Evolutionary conservation across 1,140 invertebrate genomes (phyloP).

Genomic region (Pomacea maculata): DNA sequence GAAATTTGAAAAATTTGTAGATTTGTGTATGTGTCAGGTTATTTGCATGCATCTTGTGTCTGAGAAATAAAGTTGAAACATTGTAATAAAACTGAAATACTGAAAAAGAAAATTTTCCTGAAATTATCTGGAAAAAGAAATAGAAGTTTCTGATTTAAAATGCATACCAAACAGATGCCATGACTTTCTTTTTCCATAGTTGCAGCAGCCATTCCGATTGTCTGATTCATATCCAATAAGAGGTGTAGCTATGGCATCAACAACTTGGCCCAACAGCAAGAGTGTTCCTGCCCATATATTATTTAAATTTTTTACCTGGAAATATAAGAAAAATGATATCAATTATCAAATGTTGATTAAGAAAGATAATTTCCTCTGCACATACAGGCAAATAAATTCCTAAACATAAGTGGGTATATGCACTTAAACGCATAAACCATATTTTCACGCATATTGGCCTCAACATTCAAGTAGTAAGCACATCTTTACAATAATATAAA

Average conservation of each 20-base stretch:
- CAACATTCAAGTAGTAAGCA: no score
- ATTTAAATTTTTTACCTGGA: constrained; percentile 73
- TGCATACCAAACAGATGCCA: constrained; percentile 89
- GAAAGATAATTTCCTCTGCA: not conserved
- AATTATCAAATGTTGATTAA: not conserved
- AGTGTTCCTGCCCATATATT: constrained; percentile 76
- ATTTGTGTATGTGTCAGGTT: no score
- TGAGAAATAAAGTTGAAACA: no score
- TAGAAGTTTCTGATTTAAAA: no score
- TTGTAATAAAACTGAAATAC: no score
- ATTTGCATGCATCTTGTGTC: no score
- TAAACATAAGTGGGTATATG: not conserved
- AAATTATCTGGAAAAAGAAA: no score
- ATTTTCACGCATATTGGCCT: not conserved
- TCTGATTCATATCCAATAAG: constrained; percentile 91
- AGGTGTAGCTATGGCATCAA: constrained; percentile 88
- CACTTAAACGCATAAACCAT: not conserved
- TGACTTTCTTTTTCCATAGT: constrained; percentile 86
- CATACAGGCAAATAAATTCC: not conserved
- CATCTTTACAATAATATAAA: no score
- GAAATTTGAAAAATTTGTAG: no score
- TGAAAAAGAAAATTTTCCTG: no score
- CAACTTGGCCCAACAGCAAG: constrained; percentile 69
- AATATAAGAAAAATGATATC: constrained; percentile 1
- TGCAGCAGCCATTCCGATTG: constrained; percentile 73